Evolutionary conservation across 2,888 invertebrate genomes (phyloP), one percentile per base, ranked within the genome.

Genomic region (Dorcus parallelipipedus): DNA sequence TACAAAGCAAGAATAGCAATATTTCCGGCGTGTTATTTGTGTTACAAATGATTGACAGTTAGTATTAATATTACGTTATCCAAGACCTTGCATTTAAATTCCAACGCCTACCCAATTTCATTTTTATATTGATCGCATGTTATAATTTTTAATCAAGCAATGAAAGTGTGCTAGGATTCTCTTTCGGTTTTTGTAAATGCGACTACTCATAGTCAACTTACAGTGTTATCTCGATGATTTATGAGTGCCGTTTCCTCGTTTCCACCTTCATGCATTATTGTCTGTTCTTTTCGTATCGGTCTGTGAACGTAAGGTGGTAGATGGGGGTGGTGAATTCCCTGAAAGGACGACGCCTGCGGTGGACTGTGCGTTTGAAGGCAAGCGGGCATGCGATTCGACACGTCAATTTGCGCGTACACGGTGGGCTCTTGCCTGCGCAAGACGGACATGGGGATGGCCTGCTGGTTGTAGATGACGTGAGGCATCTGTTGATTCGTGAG

Each of bases 331-430:
- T 77, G 77, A 62, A 79, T 67, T 41, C 77, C 74, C 52, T 77
- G 78, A 60, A 79, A 75, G 23, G 76, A 69, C 39, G 79, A 75
- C 49, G 78, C 77, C 67, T 76, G 77, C 38, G 78, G 76, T 54
- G 76, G 76, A 57, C 76, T 73, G 33, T 74, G 69, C 61, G 61
- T 59, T 39, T 61, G 59, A 41, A 60, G 54, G 56, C 64, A 65
- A 52, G 58, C 54, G 45, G 66, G 66, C 53, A 66, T 64, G 65
- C 78, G 70, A 68, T 80, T 74, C 67, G 67, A 69, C 54, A 81
- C 78, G 66, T 82, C 82, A 60, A 83, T 79, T 71, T 82, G 82
- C 52, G 83, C 82, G 70, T 83, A 83, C 47, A 83, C 80, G n/a
- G 81, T 82, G 38, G 82, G 81, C 69, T 82, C 81, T 60, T 76